These are phyloP conservation scores for Phoenicopterus ruber DNA, from an alignment of 2,113 vertebrate genomes.

Conservation along the genomic window DNA sequence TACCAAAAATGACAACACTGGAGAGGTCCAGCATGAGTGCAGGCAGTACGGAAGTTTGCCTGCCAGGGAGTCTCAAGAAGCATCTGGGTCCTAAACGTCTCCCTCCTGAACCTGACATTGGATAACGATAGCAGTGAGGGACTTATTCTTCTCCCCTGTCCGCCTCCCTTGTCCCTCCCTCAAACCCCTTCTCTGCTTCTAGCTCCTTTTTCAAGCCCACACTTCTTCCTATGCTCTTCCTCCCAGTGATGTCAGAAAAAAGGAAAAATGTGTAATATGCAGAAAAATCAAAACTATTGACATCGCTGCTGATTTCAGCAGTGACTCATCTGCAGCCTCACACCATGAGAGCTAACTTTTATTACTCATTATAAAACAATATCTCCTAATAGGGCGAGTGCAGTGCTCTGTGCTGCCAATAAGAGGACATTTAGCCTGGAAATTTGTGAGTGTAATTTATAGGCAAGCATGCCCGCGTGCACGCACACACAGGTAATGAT, in stretches of 20 bases:
- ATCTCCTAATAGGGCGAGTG: background rate
- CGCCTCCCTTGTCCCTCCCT: background rate
- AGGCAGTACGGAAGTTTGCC: background rate
- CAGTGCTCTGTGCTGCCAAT: background rate
- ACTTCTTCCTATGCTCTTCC: background rate
- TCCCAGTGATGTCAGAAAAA: background rate
- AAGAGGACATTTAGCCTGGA: constrained; percentile 1
- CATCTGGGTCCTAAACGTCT: background rate
- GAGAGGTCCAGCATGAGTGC: background rate
- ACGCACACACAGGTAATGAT: constrained; percentile 41
- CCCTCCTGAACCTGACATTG: background rate
- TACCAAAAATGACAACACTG: background rate
- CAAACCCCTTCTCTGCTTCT: background rate
- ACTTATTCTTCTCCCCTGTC: background rate
- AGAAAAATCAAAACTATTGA: constrained; percentile 13
- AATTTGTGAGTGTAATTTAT: constrained; percentile 48
- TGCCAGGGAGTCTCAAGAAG: background rate
- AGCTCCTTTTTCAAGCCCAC: background rate
- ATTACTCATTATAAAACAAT: constrained; percentile 30
- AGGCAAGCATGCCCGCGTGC: background rate
- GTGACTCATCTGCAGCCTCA: constrained; percentile 19
- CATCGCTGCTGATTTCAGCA: background rate
- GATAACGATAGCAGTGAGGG: background rate
- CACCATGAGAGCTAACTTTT: background rate
- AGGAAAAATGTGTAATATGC: background rate